Conservation (phyloP, 2,797 vertebrate genomes). For the Epinephelus awoara region DNA sequence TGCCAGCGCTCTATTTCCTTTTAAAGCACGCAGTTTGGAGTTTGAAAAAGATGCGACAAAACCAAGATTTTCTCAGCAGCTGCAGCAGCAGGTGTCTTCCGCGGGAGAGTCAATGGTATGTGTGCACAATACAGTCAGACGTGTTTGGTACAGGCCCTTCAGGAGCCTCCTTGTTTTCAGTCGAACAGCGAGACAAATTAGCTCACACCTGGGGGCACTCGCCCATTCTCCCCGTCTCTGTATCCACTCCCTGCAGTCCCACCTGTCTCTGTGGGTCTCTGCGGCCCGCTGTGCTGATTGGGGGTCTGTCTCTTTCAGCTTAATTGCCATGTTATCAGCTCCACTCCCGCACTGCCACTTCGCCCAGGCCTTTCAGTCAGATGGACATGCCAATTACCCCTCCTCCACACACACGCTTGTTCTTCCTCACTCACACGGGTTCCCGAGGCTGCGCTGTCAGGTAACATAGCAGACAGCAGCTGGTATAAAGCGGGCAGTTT, state of each 20-base stretch:
- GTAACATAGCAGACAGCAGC: constrained; percentile 55
- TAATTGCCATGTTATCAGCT: constrained; percentile 82
- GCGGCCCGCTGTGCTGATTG: constrained; percentile 61
- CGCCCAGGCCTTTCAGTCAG: constrained; percentile 65
- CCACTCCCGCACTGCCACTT: constrained; percentile 66
- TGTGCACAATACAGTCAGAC: constrained; percentile 25
- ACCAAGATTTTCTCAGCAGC: constrained; percentile 7
- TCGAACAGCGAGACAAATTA: constrained; percentile 64
- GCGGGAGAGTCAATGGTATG: constrained; percentile 12
- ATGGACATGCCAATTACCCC: constrained; percentile 80
- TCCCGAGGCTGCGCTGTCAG: constrained; percentile 55
- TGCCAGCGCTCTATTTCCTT: background rate
- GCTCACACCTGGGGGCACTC: constrained; percentile 52
- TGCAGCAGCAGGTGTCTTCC: constrained; percentile 44
- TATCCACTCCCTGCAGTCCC: constrained; percentile 35
- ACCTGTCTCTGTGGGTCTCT: constrained; percentile 59
- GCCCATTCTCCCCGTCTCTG: constrained; percentile 27
- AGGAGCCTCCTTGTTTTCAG: constrained; percentile 49
- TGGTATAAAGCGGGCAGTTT: constrained; percentile 57
- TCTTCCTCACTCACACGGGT: constrained; percentile 41
- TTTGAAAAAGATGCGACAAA: constrained; percentile 25
- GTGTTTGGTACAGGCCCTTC: constrained; percentile 35
- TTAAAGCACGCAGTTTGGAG: constrained; percentile 18
- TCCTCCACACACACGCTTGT: constrained; percentile 32
- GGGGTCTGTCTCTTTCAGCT: constrained; percentile 60